These are phyloP conservation scores for Psittacara wagleri DNA, from an alignment of 2,113 vertebrate species.

Conservation along the genomic window DNA sequence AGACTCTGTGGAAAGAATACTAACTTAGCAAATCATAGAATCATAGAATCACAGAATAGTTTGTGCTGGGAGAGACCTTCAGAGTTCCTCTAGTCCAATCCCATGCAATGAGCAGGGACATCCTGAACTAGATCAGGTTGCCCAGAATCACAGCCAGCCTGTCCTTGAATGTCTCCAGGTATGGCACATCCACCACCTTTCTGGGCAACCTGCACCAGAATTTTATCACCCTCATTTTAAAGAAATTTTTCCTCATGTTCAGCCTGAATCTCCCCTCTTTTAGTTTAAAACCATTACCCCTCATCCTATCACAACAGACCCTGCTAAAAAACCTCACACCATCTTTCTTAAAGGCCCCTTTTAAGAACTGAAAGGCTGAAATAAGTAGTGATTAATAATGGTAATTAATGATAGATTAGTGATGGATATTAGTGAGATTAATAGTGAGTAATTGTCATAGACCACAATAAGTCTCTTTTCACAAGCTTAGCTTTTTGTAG, in stretches of 20 bases:
- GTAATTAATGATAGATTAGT: neutral
- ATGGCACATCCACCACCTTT: neutral
- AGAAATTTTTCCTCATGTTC: neutral
- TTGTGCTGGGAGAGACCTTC: neutral
- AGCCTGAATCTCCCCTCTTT: neutral
- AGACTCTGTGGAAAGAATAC: neutral
- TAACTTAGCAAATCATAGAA: neutral
- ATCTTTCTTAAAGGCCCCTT: neutral
- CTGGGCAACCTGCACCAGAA: neutral
- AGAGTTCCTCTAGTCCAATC: neutral
- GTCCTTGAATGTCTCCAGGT: neutral
- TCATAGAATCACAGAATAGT: neutral
- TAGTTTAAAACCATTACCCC: neutral
- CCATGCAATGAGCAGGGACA: neutral
- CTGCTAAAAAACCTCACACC: neutral
- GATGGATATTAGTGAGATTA: neutral
- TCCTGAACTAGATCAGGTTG: neutral
- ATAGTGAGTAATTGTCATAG: neutral
- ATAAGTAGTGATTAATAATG: neutral
- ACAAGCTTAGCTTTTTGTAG: neutral
- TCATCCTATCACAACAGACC: neutral
- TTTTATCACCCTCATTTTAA: neutral
- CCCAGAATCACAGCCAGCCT: neutral
- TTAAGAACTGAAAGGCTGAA: neutral
- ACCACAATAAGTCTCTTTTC: neutral